These are phyloP conservation scores for Trichonephila inaurata DNA, from an alignment of 1,140 invertebrate genomes.

Conservation along the genomic window DNA sequence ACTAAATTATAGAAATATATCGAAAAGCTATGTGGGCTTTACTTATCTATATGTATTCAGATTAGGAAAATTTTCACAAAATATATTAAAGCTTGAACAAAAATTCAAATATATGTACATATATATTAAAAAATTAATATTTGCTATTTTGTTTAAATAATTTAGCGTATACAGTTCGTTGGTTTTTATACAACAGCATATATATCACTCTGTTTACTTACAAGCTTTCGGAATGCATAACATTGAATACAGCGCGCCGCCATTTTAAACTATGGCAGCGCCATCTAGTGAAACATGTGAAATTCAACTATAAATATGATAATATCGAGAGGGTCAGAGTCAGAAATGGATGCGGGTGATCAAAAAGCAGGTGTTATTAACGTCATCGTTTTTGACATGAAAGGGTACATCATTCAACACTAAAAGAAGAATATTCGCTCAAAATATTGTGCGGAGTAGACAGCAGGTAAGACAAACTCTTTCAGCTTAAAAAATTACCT, in stretches of 20 bases:
- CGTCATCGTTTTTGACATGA: not conserved
- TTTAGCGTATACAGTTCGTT: not conserved
- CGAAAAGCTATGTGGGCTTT: too few relatives aligned
- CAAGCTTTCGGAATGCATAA: not conserved
- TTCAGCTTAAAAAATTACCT: not conserved
- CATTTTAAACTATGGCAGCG: conserved; percentile 15
- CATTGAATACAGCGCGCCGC: not conserved
- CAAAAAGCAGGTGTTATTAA: not conserved
- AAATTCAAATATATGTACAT: too few relatives aligned
- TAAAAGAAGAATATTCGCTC: not conserved
- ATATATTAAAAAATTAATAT: too few relatives aligned
- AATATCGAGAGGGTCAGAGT: not conserved
- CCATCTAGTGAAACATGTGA: conserved; percentile 19
- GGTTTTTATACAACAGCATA: not conserved
- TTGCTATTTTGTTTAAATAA: not conserved
- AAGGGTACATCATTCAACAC: not conserved
- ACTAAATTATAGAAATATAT: too few relatives aligned
- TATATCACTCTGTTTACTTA: conserved; percentile 24
- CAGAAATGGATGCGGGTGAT: not conserved
- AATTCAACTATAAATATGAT: conserved; percentile 24
- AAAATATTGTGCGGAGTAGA: not conserved
- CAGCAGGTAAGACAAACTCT: not conserved
- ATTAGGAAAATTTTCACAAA: too few relatives aligned
- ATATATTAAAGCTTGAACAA: too few relatives aligned
- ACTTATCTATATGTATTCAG: too few relatives aligned